Evolutionary conservation across 1,140 invertebrate genomes (phyloP), one percentile per base, ranked within the genome.

Genomic region (Antheraea mylitta): DNA sequence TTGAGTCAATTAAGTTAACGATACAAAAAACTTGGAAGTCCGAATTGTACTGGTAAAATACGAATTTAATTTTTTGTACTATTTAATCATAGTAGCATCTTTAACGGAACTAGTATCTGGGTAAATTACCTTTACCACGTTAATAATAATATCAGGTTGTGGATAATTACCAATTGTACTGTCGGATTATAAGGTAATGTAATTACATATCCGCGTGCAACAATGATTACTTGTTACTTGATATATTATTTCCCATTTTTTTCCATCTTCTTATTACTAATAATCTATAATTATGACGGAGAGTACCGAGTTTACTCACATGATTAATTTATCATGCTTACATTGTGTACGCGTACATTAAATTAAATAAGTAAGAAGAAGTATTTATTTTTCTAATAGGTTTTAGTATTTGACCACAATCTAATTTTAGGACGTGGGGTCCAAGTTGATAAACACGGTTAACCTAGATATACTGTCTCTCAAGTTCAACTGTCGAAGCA

Each of bases 51-150:
- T 42, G 7, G 38, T 42, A 53, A 53, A 53, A 13, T 53, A 53
- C 45, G 16, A 53, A 13, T 53, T 53, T 53, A 6, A 16, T 53
- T 53, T 53, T 53, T 53, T 53, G 45, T 53, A 16, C 45, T 5
- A 16, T 16, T 53, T 53, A 53, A 53, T 53, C 11, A 53, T 16
- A 16, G 9, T 53, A 53, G 13, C 45, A 53, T 13, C 45, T 53
- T 53, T 5, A 16, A 53, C 45, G 45, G 45, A 53, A 53, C 45
- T 37, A 36, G 18, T 16, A 8, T 48, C 36, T 65, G 18, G 67
- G 71, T 72, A 76, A 70, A 65, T 75, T 69, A 72, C 70, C 67
- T 72, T 72, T 72, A 68, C 67, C 70, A 53, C 18, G 10, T 63
- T 62, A 64, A 61, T 65, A 68, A 48, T 59, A 71, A 64, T 62